A percentile compares a stretch with the other conserved stretches of the same genome.
These are phyloP conservation scores for Hippopotamyrus pictus DNA, from an alignment of 2,797 vertebrate species.

Conservation along the genomic window DNA sequence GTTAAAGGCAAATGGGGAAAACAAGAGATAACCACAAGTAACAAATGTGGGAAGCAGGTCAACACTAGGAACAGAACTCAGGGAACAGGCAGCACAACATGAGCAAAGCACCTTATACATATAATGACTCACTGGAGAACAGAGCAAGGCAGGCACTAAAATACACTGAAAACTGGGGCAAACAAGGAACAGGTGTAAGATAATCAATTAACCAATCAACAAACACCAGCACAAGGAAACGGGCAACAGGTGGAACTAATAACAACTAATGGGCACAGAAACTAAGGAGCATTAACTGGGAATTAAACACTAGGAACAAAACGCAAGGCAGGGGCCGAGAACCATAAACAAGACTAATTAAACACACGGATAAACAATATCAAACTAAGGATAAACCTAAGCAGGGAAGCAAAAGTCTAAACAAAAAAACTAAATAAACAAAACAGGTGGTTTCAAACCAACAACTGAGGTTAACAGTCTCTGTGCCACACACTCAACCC, in stretches of 20 bases:
- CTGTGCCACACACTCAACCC: not conserved
- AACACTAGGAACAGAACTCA: not conserved
- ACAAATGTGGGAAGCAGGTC: not conserved
- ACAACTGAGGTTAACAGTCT: not conserved
- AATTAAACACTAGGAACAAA: not conserved
- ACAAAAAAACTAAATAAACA: not conserved
- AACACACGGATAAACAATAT: not conserved
- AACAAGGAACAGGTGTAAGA: not conserved
- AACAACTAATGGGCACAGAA: not conserved
- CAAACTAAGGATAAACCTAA: not conserved
- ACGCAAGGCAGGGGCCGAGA: not conserved
- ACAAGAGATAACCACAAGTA: not conserved
- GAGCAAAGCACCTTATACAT: not conserved
- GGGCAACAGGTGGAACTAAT: not conserved
- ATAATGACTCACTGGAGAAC: not conserved
- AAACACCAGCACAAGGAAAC: not conserved
- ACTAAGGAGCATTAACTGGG: not conserved
- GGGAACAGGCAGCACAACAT: not conserved
- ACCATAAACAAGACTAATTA: not conserved
- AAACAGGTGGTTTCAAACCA: not conserved
- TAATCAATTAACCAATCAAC: not conserved
- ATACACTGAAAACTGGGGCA: not conserved
- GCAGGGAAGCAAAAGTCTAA: not conserved
- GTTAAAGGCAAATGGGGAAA: not conserved
- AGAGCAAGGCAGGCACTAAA: not conserved